Conservation (phyloP, 1,140 invertebrate species). For the Yoshiicerus persimilis region DNA sequence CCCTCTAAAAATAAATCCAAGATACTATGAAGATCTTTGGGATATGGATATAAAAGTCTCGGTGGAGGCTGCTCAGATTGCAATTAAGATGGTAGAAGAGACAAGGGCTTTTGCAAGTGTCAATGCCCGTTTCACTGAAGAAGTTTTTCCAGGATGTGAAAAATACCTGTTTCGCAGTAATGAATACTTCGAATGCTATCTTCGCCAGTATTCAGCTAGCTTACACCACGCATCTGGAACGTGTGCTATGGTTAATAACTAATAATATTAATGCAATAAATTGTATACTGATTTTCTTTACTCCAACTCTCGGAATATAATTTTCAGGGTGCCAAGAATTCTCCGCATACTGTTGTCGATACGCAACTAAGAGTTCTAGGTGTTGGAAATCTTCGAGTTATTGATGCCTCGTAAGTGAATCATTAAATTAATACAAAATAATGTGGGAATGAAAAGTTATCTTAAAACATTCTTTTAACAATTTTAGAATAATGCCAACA, state of each 20-base stretch:
- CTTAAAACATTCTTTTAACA: background rate
- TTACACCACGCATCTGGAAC: background rate
- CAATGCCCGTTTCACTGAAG: conserved; percentile 9
- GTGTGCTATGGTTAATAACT: background rate
- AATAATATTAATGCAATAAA: background rate
- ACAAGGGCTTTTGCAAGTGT: conserved; percentile 25
- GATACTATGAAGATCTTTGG: conserved; percentile 9
- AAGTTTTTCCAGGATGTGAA: conserved; percentile 51
- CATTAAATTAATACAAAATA: background rate
- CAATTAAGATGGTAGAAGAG: conserved; percentile 26
- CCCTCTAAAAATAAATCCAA: conserved; percentile 24
- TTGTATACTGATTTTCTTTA: background rate
- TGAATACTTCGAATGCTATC: conserved; percentile 44
- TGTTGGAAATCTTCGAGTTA: background rate
- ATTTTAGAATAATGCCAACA: background rate
- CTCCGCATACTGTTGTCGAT: background rate
- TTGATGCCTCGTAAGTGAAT: background rate
- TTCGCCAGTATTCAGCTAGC: background rate
- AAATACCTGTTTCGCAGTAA: conserved; percentile 38
- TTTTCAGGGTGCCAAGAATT: background rate
- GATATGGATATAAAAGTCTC: conserved; percentile 21
- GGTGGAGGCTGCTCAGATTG: conserved; percentile 3
- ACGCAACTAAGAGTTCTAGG: background rate
- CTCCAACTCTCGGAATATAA: background rate
- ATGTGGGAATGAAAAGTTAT: background rate